phyloP scores from a whole-genome alignment of 1,140 invertebrate genomes.

The Latrodectus geometricus region DNA sequence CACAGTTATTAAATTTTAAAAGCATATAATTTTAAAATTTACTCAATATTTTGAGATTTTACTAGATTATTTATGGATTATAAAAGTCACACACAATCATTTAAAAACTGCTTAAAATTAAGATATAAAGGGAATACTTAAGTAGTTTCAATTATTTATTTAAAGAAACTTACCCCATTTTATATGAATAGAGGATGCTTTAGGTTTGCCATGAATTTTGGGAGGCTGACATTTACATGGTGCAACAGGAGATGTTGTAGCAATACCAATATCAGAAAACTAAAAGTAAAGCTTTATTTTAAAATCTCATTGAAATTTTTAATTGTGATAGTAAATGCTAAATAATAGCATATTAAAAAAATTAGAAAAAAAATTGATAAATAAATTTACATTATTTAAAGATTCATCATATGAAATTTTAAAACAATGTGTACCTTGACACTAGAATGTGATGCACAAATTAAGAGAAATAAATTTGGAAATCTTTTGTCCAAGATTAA shows the following conservation, averaged over 20 bases:
- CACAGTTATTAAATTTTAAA: no score
- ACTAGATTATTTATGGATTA: neutral
- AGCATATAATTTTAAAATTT: no score
- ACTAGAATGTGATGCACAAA: no score
- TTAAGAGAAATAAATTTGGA: no score
- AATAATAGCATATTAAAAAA: neutral
- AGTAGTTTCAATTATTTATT: no score
- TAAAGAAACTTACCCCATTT: slow-evolving; percentile 73
- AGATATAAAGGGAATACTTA: neutral
- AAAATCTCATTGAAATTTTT: no score
- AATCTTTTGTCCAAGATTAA: no score
- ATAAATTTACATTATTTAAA: neutral
- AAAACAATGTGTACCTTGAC: no score
- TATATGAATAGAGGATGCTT: slow-evolving; percentile 73
- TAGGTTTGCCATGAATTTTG: slow-evolving; percentile 77
- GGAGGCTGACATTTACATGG: slow-evolving; percentile 78
- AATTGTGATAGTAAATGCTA: no score
- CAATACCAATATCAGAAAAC: slow-evolving; percentile 76
- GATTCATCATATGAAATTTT: no score
- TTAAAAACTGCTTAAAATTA: neutral
- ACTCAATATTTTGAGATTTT: no score
- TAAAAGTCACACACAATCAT: neutral
- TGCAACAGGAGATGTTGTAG: slow-evolving; percentile 81
- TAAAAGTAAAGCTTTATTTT: slow-evolving; percentile 23
- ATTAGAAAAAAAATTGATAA: neutral